Evolutionary conservation across 2,888 invertebrate species (phyloP), one percentile per base, ranked within the genome.

Genomic region (Orgyia antiqua): DNA sequence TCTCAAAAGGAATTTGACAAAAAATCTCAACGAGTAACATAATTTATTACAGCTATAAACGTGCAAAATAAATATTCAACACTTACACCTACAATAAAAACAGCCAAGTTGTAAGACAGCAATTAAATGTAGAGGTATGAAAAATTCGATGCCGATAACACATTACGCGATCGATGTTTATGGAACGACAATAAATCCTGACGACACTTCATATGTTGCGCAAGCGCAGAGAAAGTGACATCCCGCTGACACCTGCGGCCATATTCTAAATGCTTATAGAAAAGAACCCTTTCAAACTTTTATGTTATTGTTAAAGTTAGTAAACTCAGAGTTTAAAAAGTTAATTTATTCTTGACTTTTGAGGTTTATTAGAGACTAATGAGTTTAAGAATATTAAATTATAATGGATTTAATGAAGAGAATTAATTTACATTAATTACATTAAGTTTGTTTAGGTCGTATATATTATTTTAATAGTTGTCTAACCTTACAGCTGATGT

Each of bases 211-310:
- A 40, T 40, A 36, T 29, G 45, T 58, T 60, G 53, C 51, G 51
- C 51, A 60, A 64, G 53, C 40, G 36, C 45, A 45, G 40, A 51
- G 62, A 64, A 61, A 64, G 62, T 64, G 54, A 58, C 48, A 37
- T 29, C 31, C 29, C 31, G 8, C 33, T 52, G 52, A 54, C 57
- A 60, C 54, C 39, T 56, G 51, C 26, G 38, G 23, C 39, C 46
- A 19, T 45, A 37, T 47, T 42, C 12, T 21, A 27, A 31, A 34
- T 21, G 12, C 27, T 28, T 10, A 15, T 21, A 36, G 40, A 50
- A 50, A 32, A 39, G 17, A n/a, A n/a, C n/a, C 46, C 52, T 34
- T 42, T 52, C 31, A 5, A 27, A 29, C 28, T 28, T 24, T 29
- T 7, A 24, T n/a, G 8, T 15, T 8, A 35, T 48, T 52, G 50